Evolutionary conservation across 2,888 invertebrate genomes (phyloP), one percentile per base, ranked within the genome.

Genomic region (Phaedon cochleariae): DNA sequence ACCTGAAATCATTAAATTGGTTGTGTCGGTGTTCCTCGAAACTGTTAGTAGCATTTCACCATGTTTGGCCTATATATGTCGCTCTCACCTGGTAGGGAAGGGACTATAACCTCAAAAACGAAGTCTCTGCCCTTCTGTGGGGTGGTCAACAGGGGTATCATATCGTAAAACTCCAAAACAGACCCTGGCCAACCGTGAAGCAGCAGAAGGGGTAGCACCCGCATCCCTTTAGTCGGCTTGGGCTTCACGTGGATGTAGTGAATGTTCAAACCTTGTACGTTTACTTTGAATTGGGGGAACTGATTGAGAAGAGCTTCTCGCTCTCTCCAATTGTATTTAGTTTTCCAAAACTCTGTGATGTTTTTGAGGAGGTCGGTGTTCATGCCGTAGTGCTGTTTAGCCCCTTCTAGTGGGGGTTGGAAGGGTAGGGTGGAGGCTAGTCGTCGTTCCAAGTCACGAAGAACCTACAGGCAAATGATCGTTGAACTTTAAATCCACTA

Each of bases 141-240:
- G 0, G 86, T 89, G 0, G 80, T 81, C 9, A 94, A 83, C 37
- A 87, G 77, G 0, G 93, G 92, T 53, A 94, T 90, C 0, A 93
- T 81, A 53, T 90, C 89, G 76, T 92, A 91, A 82, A 95, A 96
- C 83, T 96, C 96, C 15, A 90, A 85, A 1, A 95, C 86, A 0
- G 93, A 93, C 0, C 95, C 94, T 0, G 96, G 95, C 96, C 96
- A 96, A 34, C 96, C 96, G 79, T 96, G 96, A 12, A 92, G 81
- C 45, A 96, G 73, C 1, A 94, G 82, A 0, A 94, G 76, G 0
- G 94, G 92, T 0, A 91, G 69, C 0, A 88, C 85, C 74, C 86
- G 79, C 1, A 77, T 26, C 3, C 69, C 70, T 31, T 62, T 49
- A 0, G 74, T 64, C 79, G 70, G 65, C 59, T 74, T 80, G 6